Evolutionary conservation across 2,888 invertebrate species (phyloP).

Genomic region (Ypsolopha scabrella): DNA sequence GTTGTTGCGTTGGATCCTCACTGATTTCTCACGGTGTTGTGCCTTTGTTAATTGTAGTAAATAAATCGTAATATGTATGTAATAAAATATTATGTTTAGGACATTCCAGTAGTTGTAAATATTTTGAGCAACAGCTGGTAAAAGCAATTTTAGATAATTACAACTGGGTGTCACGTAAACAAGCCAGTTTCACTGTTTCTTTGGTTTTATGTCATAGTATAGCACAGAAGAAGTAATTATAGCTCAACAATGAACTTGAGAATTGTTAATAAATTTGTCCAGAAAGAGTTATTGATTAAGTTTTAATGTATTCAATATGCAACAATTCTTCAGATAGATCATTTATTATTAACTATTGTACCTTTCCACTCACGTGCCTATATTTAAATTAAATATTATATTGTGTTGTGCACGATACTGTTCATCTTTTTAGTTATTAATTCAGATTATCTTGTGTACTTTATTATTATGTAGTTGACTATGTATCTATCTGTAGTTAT

Average conservation of each 20-base stretch:
- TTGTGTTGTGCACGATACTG: constrained; percentile 49
- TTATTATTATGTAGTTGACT: constrained; percentile 42
- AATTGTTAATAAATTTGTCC: too few relatives aligned
- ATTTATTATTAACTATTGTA: constrained; percentile 6
- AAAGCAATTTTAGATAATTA: too few relatives aligned
- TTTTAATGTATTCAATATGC: too few relatives aligned
- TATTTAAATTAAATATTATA: constrained; percentile 38
- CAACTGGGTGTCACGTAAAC: too few relatives aligned
- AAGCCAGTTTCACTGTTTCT: too few relatives aligned
- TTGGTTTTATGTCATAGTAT: too few relatives aligned
- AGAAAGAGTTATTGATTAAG: too few relatives aligned
- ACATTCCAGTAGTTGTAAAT: constrained; percentile 51
- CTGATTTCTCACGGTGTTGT: constrained; percentile 54
- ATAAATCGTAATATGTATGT: constrained; percentile 18
- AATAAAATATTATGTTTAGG: constrained; percentile 30
- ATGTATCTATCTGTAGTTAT: constrained; percentile 44
- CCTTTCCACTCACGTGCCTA: constrained; percentile 58
- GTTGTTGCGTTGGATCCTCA: constrained; percentile 47
- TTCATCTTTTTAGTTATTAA: constrained; percentile 39
- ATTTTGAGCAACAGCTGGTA: not conserved
- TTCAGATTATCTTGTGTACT: constrained; percentile 43
- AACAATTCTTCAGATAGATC: too few relatives aligned
- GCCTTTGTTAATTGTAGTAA: constrained; percentile 55
- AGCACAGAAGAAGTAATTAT: too few relatives aligned
- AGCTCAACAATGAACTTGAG: too few relatives aligned